phyloP scores from a whole-genome alignment of 2,113 vertebrate species.

The Vidua chalybeata region DNA sequence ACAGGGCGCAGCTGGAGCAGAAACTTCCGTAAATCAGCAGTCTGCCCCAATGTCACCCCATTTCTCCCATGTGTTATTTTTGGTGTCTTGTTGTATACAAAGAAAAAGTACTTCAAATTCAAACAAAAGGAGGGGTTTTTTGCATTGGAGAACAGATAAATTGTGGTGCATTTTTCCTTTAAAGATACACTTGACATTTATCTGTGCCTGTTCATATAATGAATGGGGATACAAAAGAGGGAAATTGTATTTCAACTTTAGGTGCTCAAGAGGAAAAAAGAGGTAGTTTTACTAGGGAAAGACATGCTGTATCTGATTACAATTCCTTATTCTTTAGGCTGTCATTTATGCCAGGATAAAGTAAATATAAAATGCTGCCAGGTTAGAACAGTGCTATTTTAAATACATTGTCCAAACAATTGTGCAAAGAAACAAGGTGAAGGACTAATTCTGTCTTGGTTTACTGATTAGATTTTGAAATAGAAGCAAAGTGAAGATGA shows the following conservation, averaged over 20 bases:
- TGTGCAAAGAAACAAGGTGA: not conserved
- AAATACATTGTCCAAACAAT: not conserved
- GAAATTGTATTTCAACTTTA: not conserved
- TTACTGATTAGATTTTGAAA: not conserved
- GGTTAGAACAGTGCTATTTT: not conserved
- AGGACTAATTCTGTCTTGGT: not conserved
- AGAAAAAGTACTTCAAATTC: not conserved
- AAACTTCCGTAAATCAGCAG: not conserved
- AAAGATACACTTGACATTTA: not conserved
- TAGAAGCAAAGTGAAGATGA: not conserved
- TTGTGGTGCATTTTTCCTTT: not conserved
- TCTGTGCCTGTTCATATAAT: not conserved
- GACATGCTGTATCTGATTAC: not conserved
- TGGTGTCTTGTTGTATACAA: not conserved
- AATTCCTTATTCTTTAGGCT: not conserved
- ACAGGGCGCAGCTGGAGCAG: not conserved
- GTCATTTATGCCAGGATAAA: not conserved
- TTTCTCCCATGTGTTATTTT: not conserved
- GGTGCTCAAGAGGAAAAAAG: not conserved
- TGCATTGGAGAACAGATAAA: not conserved
- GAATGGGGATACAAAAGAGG: not conserved
- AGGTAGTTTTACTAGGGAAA: not conserved
- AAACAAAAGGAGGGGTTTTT: not conserved
- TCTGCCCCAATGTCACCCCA: not conserved
- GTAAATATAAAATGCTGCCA: not conserved